These are phyloP conservation scores for Craterocephalus amniculus DNA, from an alignment of 2,797 vertebrate genomes.

Conservation along the genomic window DNA sequence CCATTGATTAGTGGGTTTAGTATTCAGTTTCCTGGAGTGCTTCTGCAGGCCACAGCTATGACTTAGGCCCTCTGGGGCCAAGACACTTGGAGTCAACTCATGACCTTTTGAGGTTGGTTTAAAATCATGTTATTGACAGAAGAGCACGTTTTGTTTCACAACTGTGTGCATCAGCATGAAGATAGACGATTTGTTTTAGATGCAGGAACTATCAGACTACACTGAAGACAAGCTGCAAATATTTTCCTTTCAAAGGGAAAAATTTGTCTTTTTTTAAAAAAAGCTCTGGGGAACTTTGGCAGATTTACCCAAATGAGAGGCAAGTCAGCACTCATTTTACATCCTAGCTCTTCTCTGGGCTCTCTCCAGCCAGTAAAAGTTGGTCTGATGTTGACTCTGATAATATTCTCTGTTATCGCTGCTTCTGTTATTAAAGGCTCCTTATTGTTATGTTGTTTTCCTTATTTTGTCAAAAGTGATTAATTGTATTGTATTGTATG, in stretches of 20 bases:
- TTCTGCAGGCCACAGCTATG: constrained; percentile 47
- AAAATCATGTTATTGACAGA: constrained; percentile 75
- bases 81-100: constrained; percentile 66
- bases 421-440: no score
- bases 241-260: neutral
- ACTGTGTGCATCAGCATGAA: constrained; percentile 24
- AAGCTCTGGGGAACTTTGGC: no score
- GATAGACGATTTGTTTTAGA: neutral
- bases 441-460: no score
- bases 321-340: neutral
- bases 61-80: constrained; percentile 60
- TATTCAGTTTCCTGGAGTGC: constrained; percentile 74
- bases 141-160: constrained; percentile 63
- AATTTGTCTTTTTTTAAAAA: neutral
- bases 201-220: neutral
- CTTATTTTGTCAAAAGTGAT: no score
- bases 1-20: constrained; percentile 79
- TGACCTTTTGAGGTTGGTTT: constrained; percentile 72
- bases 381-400: no score
- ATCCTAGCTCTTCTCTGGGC: no score
- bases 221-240: neutral
- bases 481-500: no score
- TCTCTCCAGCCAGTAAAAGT: no score
- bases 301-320: no score
- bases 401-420: no score